Percentiles rank a stretch among this genome's conserved stretches.
Conservation (phyloP, 2,113 vertebrate genomes). For the Ifrita kowaldi region DNA sequence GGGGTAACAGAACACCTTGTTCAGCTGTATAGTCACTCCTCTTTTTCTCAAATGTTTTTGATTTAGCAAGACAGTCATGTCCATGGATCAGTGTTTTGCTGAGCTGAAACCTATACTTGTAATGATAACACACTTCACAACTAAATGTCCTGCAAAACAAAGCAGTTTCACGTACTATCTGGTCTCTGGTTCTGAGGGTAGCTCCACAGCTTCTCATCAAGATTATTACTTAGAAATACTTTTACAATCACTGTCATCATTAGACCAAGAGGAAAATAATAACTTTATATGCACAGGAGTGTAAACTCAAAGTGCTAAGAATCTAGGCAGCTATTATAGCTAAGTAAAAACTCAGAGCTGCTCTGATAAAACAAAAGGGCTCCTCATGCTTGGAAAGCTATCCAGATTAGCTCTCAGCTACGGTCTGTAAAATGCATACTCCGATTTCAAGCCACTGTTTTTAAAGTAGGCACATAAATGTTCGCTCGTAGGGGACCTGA, state of each 20-base stretch:
- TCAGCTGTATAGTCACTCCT: neutral
- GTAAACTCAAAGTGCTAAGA: neutral
- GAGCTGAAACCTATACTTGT: neutral
- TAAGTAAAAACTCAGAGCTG: neutral
- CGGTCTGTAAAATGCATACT: neutral
- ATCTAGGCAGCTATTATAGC: neutral
- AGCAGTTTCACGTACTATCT: neutral
- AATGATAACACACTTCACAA: neutral
- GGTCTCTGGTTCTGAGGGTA: neutral
- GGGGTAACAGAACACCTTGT: constrained; percentile 3
- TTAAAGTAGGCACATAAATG: neutral
- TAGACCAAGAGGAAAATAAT: neutral
- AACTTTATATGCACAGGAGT: neutral
- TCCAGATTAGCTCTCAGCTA: too few relatives aligned
- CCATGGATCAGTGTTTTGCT: neutral
- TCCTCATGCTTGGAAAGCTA: neutral
- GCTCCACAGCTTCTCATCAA: neutral
- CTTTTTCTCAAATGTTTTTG: neutral
- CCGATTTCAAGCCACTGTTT: neutral
- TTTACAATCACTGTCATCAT: neutral
- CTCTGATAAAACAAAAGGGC: neutral
- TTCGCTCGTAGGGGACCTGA: neutral
- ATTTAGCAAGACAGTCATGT: neutral
- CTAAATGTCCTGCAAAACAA: neutral
- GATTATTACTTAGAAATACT: neutral